Percentiles rank a stretch among this genome's conserved stretches.
phyloP scores from a whole-genome alignment of 1,140 invertebrate genomes.

The Caenorhabditis brenneri region DNA sequence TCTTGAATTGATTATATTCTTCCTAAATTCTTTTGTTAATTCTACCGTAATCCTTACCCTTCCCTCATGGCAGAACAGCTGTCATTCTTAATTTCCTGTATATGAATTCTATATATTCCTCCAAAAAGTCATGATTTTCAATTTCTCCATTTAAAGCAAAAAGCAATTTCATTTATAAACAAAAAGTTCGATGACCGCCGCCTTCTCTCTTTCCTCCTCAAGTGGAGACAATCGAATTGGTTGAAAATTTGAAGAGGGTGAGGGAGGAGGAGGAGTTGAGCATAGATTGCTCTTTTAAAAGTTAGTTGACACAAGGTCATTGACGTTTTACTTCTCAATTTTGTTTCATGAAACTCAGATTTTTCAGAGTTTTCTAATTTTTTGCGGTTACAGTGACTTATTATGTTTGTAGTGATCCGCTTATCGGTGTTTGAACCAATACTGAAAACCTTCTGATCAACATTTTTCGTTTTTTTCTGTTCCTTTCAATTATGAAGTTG shows the following conservation, averaged over 20 bases:
- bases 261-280: not conserved
- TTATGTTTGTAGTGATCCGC: too few species aligned
- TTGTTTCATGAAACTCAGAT: not conserved
- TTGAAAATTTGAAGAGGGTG: not conserved
- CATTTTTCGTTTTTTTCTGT: too few species aligned
- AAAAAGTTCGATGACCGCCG: slow-evolving; percentile 22
- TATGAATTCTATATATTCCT: too few species aligned
- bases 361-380: not conserved
- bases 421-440: too few species aligned
- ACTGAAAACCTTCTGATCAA: too few species aligned
- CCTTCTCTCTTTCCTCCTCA: not conserved
- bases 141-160: not conserved
- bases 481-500: too few species aligned
- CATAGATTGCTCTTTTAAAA: slow-evolving; percentile 5
- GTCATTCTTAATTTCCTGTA: too few species aligned
- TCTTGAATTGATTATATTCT: too few species aligned
- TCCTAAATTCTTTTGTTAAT: too few species aligned
- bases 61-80: too few species aligned
- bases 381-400: not conserved
- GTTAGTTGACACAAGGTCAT: not conserved
- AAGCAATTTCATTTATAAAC: slow-evolving; percentile 49
- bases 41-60: too few species aligned
- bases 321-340: too few species aligned
- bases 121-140: not conserved
- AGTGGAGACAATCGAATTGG: slow-evolving; percentile 12